Base-by-base conservation (phyloP, 37 sponge, comb jelly and placozoan species). In the Chondrosia reniformis region DNA sequence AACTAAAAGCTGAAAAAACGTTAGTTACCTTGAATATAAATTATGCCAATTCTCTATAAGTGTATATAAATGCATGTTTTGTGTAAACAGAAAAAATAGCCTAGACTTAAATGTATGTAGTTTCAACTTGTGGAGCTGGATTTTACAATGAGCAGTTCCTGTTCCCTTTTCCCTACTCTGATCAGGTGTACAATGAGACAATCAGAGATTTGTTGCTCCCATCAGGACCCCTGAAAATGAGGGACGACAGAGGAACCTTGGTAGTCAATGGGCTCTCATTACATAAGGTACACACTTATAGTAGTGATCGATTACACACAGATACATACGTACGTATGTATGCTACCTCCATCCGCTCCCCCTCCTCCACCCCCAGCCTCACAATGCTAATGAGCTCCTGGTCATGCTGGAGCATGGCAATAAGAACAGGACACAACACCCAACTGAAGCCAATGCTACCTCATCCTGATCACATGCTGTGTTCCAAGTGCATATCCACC, bases 381-480 rank as follows among this genome's bases (percentile, higher is more conserved):
- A 85, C 34, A 77, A 71, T 22, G 99, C 99, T 24, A 83, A 84
- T 12, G 99, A 98, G 63, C 71, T 98, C 15, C 82, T 98, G 42
- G 67, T 62, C 37, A 93, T 98, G 92, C 54, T 95, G 76, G 82
- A 72, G 31, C 63, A 33, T 32, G 99, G 99, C 27, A 98, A 98
- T 83, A 74, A 67, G 49, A 88, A 91, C 55, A 52, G 99, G 30
- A 98, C 96, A 4, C 99, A 98, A 79, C 97, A 95, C 76, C 94
- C 96, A 24, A 98, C 99, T 0, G 91, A 90, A 63, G 99, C 94
- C 67, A 98, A 98, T 58, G 91, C 96, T 13, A 83, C 90, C 13
- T 95, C 96, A 0, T 92, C 94, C 22, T 74, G 99, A 19, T 98
- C 99, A 2, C 99, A 98, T 55, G 99, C 99, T 71, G 92, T 98